Base-by-base conservation (phyloP, 1,140 invertebrate species). In the Neodiprion lecontei region DNA sequence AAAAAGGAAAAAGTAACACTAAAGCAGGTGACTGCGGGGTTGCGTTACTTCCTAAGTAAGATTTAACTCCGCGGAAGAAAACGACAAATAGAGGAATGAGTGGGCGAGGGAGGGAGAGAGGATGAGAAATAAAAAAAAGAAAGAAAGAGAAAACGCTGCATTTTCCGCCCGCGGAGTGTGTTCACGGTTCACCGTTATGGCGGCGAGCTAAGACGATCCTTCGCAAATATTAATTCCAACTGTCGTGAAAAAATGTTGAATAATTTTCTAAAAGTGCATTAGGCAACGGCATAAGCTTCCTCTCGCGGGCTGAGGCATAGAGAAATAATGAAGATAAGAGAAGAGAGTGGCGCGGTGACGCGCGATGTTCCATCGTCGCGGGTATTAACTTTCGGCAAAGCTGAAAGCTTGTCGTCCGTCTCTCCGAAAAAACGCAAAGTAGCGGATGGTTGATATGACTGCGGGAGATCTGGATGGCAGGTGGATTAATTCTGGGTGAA, bases 181-280 rank as follows among this genome's bases (percentile, higher is more conserved):
- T 12, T 17, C 53, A 14, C 53, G 11, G 11, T 17, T 61, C 53
- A 9, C 53, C 53, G 5, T 40, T 5, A 17, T 61, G 53, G 53
- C n/a, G 11, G 11, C 53, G n/a, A 17, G 53, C 11, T 14, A 17
- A 12, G 11, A 17, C 53, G 53, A 61, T 61, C 53, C 53, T 61
- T 69, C 70, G 10, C 70, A 48, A 48, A 71, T 49, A 71, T 71
- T 71, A 71, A 50, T 71, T 48, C 70, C 48, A 17, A 28, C n/a
- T 48, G n/a, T 48, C 17, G n/a, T 47, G 2, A 48, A 78, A 75
- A 81, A 77, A 75, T 74, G 80, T 81, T 76, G 73, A 77, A 79
- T 79, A 80, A 80, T 81, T 80, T 79, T 74, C 79, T 73, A 75
- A 81, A 79, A 78, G 76, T 80, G 78, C 78, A 81, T 81, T 81